These are phyloP conservation scores for Lithodes maja DNA, from an alignment of 2,888 invertebrate genomes.

Conservation along the genomic window DNA sequence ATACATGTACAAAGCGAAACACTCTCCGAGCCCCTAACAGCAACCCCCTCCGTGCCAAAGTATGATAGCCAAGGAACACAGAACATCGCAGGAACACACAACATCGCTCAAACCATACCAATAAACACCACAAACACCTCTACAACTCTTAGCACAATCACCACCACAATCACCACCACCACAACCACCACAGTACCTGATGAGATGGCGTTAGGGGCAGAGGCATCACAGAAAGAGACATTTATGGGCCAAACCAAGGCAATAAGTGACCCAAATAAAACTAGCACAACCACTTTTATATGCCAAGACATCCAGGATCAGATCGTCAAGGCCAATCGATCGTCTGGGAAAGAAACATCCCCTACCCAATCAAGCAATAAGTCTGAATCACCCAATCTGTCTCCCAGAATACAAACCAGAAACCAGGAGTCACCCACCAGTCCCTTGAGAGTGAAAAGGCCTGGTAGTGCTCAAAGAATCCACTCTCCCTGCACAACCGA, in stretches of 20 bases:
- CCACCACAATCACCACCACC: background rate
- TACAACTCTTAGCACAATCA: background rate
- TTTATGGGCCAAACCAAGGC: conserved; percentile 21
- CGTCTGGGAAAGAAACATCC: background rate
- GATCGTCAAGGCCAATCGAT: conserved; percentile 51
- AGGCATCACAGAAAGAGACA: conserved; percentile 5
- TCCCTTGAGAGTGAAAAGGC: conserved; percentile 34
- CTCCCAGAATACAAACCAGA: background rate
- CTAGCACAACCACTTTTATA: conserved; percentile 56
- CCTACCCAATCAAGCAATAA: conserved; percentile 18
- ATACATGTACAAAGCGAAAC: conserved; percentile 33
- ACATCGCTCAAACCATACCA: background rate
- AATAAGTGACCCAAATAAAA: conserved; percentile 28
- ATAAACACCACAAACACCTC: background rate
- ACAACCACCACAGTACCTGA: conserved; percentile 32
- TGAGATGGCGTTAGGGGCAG: conserved; percentile 8
- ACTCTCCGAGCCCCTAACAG: background rate
- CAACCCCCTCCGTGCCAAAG: conserved; percentile 30
- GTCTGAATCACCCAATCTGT: conserved; percentile 6
- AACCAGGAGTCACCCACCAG: conserved; percentile 10
- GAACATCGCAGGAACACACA: no score
- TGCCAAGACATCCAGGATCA: conserved; percentile 52
- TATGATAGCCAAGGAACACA: background rate
- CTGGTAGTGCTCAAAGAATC: conserved; percentile 56
- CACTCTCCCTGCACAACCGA: background rate